Evolutionary conservation across 2,888 invertebrate genomes (phyloP).

Genomic region (Drosophila rellima): DNA sequence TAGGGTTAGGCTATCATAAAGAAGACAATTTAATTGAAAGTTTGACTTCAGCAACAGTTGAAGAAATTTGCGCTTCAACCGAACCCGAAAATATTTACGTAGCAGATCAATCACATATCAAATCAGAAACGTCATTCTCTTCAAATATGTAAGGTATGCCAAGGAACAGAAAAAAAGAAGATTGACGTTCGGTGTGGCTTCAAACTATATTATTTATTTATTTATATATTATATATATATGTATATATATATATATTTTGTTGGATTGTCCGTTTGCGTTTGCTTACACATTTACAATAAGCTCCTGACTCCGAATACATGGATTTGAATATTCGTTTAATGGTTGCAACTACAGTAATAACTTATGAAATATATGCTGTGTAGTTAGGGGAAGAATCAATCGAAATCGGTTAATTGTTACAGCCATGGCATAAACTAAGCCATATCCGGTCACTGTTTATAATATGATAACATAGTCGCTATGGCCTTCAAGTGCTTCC

Average conservation of each 20-base stretch:
- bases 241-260: not conserved
- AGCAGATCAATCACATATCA: conserved; percentile 11
- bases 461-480: not conserved
- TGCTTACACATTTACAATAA: not conserved
- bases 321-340: not conserved
- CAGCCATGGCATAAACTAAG: not conserved
- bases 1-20: not conserved
- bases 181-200: not conserved
- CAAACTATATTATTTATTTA: conserved; percentile 12
- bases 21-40: conserved; percentile 12
- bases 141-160: conserved; percentile 2
- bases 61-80: not conserved
- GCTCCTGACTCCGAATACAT: not conserved
- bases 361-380: not conserved
- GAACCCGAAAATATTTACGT: not conserved
- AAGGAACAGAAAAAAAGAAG: not conserved
- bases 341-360: not conserved
- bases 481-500: not conserved
- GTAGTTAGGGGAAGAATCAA: not conserved
- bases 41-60: conserved; percentile 5
- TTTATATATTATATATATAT: conserved; percentile 14
- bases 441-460: not conserved
- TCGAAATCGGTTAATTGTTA: not conserved
- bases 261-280: not conserved
- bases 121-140: not conserved